Percentiles rank a stretch among this genome's conserved stretches.
phyloP scores from a whole-genome alignment of 2,888 invertebrate species.

The Mesorhabditis spiculigera region DNA sequence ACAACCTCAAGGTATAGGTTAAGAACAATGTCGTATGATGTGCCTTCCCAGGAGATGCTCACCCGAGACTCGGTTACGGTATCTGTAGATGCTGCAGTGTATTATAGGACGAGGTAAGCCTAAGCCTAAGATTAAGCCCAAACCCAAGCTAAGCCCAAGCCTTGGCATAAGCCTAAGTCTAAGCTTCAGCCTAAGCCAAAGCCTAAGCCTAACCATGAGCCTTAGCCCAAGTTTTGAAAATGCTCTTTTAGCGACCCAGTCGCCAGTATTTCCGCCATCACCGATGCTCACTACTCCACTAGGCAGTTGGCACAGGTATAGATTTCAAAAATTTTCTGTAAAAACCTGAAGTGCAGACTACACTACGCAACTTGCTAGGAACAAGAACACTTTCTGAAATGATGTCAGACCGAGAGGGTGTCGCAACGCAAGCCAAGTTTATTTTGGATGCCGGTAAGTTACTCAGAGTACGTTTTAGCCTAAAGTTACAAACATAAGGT shows the following conservation, averaged over 20 bases:
- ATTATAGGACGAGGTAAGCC: slow-evolving; percentile 39
- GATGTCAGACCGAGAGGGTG: slow-evolving; percentile 57
- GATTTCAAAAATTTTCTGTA: neutral
- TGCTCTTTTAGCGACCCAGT: slow-evolving; percentile 43
- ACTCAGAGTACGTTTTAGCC: too few species aligned
- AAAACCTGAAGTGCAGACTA: slow-evolving; percentile 19
- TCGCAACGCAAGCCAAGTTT: slow-evolving; percentile 53
- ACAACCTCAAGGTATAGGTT: neutral
- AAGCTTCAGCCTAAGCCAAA: neutral
- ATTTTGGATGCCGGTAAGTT: slow-evolving; percentile 54
- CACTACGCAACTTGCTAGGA: slow-evolving; percentile 52
- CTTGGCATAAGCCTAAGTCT: neutral
- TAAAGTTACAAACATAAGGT: too few species aligned
- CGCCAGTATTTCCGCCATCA: slow-evolving; percentile 50
- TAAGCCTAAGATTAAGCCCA: slow-evolving; percentile 1
- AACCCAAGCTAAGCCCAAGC: too few species aligned
- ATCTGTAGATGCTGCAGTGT: slow-evolving; percentile 54
- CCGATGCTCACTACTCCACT: slow-evolving; percentile 57
- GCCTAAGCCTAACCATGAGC: neutral
- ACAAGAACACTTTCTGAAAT: slow-evolving; percentile 57
- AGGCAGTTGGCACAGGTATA: slow-evolving; percentile 53
- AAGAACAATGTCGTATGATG: slow-evolving; percentile 60
- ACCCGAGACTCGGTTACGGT: slow-evolving; percentile 60
- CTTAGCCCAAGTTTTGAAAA: neutral
- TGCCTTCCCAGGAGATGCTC: slow-evolving; percentile 60